Percentiles rank a stretch among this genome's conserved stretches.
These are phyloP conservation scores for Epistrophella euchroma DNA, from an alignment of 2,888 invertebrate species.

Conservation along the genomic window DNA sequence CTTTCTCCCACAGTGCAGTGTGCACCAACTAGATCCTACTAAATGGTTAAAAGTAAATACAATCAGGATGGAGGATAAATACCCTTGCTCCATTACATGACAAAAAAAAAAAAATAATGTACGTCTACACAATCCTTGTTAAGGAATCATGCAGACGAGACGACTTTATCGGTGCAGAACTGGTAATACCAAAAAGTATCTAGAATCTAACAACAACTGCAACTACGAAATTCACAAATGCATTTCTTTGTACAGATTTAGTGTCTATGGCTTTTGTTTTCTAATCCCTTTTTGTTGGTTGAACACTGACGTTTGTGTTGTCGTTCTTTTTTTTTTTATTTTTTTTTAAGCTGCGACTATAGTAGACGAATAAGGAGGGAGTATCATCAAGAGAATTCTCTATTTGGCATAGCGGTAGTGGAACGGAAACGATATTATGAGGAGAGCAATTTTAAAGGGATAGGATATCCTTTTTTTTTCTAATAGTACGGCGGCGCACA, in stretches of 20 bases:
- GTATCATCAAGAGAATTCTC: not conserved
- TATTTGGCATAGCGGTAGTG: not conserved
- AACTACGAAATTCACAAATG: conserved; percentile 21
- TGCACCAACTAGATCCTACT: not conserved
- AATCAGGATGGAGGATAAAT: conserved; percentile 25
- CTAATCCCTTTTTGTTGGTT: conserved; percentile 51
- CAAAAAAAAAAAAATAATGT: not conserved
- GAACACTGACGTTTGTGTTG: conserved; percentile 32
- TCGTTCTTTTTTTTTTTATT: conserved; percentile 8
- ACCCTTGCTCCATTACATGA: conserved; percentile 14
- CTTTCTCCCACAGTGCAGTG: not conserved
- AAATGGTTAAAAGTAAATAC: conserved; percentile 30
- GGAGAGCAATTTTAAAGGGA: conserved; percentile 21
- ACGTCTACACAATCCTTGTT: not conserved
- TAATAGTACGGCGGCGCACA: conserved; percentile 40
- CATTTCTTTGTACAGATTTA: conserved; percentile 45
- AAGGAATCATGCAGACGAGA: conserved; percentile 32
- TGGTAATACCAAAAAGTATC: conserved; percentile 43
- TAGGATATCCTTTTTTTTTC: conserved; percentile 43
- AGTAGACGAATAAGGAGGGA: not conserved
- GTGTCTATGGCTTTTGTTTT: conserved; percentile 40
- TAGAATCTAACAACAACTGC: not conserved
- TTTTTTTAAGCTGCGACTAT: conserved; percentile 5
- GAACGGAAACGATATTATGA: conserved; percentile 22
- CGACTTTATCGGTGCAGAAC: conserved; percentile 55